Evolutionary conservation across 2,888 invertebrate species (phyloP).

Genomic region (Chalcosyrphus nemorum): DNA sequence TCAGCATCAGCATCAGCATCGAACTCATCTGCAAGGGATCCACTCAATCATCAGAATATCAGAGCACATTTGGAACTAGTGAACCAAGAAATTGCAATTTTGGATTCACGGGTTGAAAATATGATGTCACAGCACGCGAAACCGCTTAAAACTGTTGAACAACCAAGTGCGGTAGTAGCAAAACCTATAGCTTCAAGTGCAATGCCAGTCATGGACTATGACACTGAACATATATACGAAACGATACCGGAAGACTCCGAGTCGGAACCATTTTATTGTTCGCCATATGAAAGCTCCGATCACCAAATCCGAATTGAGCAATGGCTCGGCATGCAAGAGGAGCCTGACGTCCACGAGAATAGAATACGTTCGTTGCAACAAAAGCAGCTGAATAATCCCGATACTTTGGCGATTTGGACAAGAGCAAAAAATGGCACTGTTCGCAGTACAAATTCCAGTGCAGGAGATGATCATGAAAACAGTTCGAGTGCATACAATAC

Average conservation of each 20-base stretch:
- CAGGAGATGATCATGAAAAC: slow-evolving; percentile 84
- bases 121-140: slow-evolving; percentile 80
- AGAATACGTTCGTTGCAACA: slow-evolving; percentile 62
- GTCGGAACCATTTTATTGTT: slow-evolving; percentile 85
- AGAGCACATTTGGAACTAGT: slow-evolving; percentile 81
- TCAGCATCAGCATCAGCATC: slow-evolving; percentile 56
- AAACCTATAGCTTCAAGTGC: slow-evolving; percentile 1
- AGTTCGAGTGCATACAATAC: slow-evolving; percentile 88
- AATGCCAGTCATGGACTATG: slow-evolving; percentile 80
- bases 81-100: slow-evolving; percentile 83
- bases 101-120: slow-evolving; percentile 85
- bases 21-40: slow-evolving; percentile 73
- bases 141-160: slow-evolving; percentile 63
- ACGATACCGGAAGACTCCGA: slow-evolving; percentile 86
- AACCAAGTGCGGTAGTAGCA: slow-evolving; percentile 28
- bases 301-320: slow-evolving; percentile 78
- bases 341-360: slow-evolving; percentile 15
- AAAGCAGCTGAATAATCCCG: slow-evolving; percentile 50
- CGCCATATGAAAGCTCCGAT: slow-evolving; percentile 83
- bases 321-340: slow-evolving; percentile 78
- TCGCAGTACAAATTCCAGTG: slow-evolving; percentile 74
- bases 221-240: slow-evolving; percentile 86
- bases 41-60: slow-evolving; percentile 77
- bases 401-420: slow-evolving; percentile 37
- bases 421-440: slow-evolving; percentile 74